Conservation (phyloP, 2,797 vertebrate genomes). For the Pantherophis alleghaniensis region DNA sequence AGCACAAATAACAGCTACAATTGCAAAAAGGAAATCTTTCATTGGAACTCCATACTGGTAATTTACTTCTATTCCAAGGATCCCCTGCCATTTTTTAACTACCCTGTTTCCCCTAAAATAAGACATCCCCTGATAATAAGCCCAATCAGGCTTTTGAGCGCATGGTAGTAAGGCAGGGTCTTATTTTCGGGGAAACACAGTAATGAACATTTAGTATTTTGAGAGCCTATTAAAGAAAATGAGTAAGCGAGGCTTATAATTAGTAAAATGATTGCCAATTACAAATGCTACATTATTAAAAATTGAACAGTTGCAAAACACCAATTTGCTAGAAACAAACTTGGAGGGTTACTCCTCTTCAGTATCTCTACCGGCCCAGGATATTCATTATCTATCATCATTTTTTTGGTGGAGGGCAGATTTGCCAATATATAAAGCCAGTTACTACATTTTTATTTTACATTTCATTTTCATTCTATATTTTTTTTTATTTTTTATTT, state of each 20-base stretch:
- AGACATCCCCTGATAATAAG: too few relatives aligned
- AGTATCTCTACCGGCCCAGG: not conserved
- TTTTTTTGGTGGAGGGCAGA: not conserved
- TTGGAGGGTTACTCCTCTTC: not conserved
- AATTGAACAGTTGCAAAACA: not conserved
- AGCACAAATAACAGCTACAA: conserved; percentile 96
- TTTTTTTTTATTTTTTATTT: not conserved
- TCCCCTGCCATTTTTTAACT: not conserved
- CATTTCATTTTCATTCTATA: not conserved
- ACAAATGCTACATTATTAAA: not conserved
- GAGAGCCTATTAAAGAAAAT: not conserved
- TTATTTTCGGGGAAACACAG: too few relatives aligned
- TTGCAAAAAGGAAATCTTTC: conserved; percentile 98
- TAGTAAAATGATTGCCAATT: not conserved
- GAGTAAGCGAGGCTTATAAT: not conserved
- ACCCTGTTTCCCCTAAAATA: too few relatives aligned
- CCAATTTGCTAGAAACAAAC: not conserved
- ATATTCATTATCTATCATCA: not conserved
- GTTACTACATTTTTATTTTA: not conserved
- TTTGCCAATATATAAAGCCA: not conserved
- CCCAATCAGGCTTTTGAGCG: too few relatives aligned
- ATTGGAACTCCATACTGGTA: conserved; percentile 99
- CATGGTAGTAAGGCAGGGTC: too few relatives aligned
- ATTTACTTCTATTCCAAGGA: conserved; percentile 47
- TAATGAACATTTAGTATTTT: not conserved